A percentile compares a stretch with the other conserved stretches of the same genome.
Evolutionary conservation across 2,888 invertebrate species (phyloP).

Genomic region (Agrenia bidenticulata): DNA sequence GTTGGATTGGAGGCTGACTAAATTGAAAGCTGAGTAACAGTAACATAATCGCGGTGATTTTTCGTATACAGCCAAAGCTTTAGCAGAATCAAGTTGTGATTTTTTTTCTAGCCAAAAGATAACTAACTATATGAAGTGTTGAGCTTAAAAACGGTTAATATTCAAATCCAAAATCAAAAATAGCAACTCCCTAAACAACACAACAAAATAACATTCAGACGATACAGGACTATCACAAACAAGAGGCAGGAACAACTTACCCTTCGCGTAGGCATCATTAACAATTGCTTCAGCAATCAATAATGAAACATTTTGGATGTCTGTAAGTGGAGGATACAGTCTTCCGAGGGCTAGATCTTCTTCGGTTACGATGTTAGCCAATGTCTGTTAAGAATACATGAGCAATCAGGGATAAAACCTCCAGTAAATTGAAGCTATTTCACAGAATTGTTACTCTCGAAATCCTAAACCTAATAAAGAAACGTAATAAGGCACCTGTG

Average conservation of each 20-base stretch:
- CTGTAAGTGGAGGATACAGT: slow-evolving; percentile 84
- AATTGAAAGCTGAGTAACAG: no score
- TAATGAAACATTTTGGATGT: slow-evolving; percentile 83
- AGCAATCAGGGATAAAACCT: background rate
- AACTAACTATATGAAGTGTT: no score
- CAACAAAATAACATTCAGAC: background rate
- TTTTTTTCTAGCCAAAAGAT: no score
- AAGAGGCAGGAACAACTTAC: no score
- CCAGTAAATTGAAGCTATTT: background rate
- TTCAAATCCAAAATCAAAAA: no score
- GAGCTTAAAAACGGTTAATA: no score
- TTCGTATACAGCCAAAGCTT: no score
- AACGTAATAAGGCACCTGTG: slow-evolving; percentile 58
- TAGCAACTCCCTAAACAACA: background rate
- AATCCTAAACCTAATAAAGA: background rate
- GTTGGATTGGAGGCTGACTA: no score
- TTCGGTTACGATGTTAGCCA: slow-evolving; percentile 81
- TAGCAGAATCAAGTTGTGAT: no score
- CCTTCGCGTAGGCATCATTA: slow-evolving; percentile 84
- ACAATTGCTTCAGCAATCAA: slow-evolving; percentile 85
- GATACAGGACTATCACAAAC: background rate
- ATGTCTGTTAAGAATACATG: slow-evolving; percentile 61
- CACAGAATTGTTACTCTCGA: background rate
- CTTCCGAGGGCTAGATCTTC: slow-evolving; percentile 80
- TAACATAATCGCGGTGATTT: no score